Conservation (phyloP, 2,797 vertebrate genomes). For the Alcedo quadribrachys region DNA sequence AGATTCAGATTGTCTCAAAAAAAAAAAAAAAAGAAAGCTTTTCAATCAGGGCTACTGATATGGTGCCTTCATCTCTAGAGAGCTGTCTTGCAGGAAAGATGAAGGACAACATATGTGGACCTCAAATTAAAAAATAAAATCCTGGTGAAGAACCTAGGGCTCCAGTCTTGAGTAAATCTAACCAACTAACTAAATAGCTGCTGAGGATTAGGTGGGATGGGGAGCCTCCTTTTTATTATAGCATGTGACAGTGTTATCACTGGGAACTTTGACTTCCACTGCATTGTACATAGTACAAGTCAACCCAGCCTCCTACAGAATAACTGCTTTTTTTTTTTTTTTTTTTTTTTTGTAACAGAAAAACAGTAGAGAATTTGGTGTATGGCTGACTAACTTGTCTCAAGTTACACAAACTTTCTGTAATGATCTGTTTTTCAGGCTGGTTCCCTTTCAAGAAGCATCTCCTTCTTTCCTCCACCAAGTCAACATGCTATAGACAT, state of each 20-base stretch:
- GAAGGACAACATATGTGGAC: background rate
- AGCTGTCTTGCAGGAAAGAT: background rate
- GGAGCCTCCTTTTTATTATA: background rate
- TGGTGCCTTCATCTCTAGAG: background rate
- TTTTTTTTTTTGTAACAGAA: too few relatives aligned
- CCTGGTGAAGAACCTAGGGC: background rate
- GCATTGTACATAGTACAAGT: background rate
- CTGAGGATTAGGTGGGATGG: background rate
- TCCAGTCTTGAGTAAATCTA: background rate
- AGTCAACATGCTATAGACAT: too few relatives aligned
- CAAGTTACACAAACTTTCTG: background rate
- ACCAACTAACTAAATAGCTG: too few relatives aligned
- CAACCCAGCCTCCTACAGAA: background rate
- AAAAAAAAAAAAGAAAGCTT: background rate
- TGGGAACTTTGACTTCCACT: background rate
- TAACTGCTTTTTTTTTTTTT: background rate
- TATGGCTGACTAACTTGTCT: background rate
- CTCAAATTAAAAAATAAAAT: background rate
- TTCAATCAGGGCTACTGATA: rapidly evolving
- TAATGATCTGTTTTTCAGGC: too few relatives aligned
- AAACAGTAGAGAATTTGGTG: background rate
- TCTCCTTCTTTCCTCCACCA: too few relatives aligned
- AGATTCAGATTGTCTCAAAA: background rate
- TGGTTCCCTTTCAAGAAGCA: too few relatives aligned
- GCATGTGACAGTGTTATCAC: background rate